phyloP scores from a whole-genome alignment of 2,113 vertebrate genomes.

The Paralichthys olivaceus region DNA sequence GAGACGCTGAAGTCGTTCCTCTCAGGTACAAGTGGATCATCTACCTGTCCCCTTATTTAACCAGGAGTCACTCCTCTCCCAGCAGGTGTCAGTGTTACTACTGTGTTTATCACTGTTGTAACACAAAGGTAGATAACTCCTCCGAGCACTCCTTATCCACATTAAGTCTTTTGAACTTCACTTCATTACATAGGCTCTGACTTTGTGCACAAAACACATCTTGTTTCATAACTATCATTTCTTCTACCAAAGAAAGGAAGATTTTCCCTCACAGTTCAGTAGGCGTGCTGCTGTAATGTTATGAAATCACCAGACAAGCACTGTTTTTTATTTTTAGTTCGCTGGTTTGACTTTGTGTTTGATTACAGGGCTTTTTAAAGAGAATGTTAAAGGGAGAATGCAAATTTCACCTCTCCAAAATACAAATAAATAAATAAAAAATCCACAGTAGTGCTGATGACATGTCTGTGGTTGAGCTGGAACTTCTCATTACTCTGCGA shows the following conservation, averaged over 20 bases:
- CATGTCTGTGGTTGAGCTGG: conserved; percentile 39
- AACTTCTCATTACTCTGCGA: conserved; percentile 43
- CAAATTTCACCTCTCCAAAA: conserved; percentile 19
- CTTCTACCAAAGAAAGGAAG: conserved; percentile 1
- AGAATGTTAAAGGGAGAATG: not conserved
- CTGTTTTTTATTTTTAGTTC: not conserved
- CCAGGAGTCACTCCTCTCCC: conserved; percentile 70
- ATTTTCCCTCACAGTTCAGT: not conserved
- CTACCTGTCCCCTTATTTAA: conserved; percentile 33
- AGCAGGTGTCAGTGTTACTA: conserved; percentile 84
- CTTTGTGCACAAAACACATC: conserved; percentile 3
- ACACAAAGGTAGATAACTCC: conserved; percentile 24
- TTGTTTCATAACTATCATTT: not conserved
- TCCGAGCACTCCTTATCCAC: not conserved
- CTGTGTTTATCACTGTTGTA: conserved; percentile 40
- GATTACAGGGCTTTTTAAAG: not conserved
- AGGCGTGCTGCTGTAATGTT: conserved; percentile 2
- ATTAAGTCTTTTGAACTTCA: not conserved
- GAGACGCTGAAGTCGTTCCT: not conserved
- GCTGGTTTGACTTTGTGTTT: conserved; percentile 1
- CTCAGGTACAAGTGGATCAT: conserved; percentile 19
- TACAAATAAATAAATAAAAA: conserved; percentile 16
- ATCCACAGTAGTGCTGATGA: conserved; percentile 27
- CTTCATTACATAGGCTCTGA: not conserved
- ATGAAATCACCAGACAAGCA: conserved; percentile 10